Evolutionary conservation across 2,797 vertebrate species (phyloP), one percentile per base, ranked within the genome.

Genomic region (Avahi laniger): DNA sequence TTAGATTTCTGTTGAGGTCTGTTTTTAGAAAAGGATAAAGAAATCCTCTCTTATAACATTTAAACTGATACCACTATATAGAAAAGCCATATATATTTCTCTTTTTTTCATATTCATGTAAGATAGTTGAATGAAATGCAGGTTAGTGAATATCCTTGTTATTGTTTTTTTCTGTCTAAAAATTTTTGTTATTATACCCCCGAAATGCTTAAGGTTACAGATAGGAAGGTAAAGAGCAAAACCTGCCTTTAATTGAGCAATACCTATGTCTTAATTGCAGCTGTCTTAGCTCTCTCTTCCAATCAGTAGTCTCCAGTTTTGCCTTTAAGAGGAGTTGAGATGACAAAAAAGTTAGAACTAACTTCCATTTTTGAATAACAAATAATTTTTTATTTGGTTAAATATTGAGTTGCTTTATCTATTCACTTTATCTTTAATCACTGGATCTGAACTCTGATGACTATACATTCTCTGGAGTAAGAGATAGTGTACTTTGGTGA

Each of bases 321-420:
- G 12, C 15, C 0, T 65, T 78, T 87, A 41, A 57, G 30, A 93
- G 76, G 43, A 91, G 10, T 91, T 93, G 65, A 91, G 46, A 59
- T 67, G 65, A 92, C 41, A 67, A 73, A 95, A 92, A 63, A 11
- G 78, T 89, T 65, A 85, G 65, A 59, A 48, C 54, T 95, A 63
- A 28, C 83, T 87, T 95, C 65, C 33, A 63, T 1, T 88, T 50
- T 95, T 92, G 48, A 79, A 43, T 67, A 86, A 94, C 52, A 84
- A 92, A 57, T 72, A 48, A 1, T 54, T 94, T 92, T 94, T 96
- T 86, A 18, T 95, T 87, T 78, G 46, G 33, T 94, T 78, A 96
- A 86, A 92, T 78, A 85, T 4, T 96, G 67, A 54, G 18, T 41
- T 80, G 9, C n/a, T 90, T 93, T 54, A 63, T 13, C 72, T 82